Evolutionary conservation across 2,113 vertebrate genomes (phyloP).

Genomic region (Rhipidura dahli): DNA sequence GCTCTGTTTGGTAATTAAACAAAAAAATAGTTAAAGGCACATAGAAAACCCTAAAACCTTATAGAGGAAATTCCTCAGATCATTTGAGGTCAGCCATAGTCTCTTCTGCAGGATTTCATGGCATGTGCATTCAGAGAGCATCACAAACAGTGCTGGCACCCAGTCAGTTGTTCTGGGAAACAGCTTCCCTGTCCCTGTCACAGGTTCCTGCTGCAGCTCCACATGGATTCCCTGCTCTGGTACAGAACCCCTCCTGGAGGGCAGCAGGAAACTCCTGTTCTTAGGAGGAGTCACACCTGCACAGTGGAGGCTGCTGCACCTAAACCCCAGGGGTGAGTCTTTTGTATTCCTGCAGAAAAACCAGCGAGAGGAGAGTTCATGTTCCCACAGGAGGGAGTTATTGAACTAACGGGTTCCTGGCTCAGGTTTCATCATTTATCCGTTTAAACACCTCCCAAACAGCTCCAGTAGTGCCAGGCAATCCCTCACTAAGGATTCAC

Average conservation of each 20-base stretch:
- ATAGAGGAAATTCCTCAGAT: not conserved
- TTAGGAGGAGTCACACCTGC: not conserved
- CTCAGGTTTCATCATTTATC: not conserved
- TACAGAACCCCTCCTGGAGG: not conserved
- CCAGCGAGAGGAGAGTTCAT: not conserved
- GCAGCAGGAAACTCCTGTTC: not conserved
- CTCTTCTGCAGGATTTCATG: not conserved
- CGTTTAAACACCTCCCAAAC: not conserved
- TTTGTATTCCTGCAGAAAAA: fast-evolving
- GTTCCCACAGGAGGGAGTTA: not conserved
- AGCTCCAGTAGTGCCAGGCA: not conserved
- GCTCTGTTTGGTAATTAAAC: not conserved
- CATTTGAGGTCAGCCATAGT: not conserved
- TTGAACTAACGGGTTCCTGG: not conserved
- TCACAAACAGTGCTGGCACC: not conserved
- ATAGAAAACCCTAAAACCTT: not conserved
- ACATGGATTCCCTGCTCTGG: not conserved
- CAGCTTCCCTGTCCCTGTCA: not conserved
- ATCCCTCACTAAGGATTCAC: not conserved
- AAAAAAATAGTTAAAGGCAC: not conserved
- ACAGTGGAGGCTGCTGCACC: not conserved
- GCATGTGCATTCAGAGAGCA: not conserved
- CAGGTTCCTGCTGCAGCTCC: not conserved
- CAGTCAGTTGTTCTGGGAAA: not conserved
- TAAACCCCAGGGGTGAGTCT: not conserved